These are phyloP conservation scores for Bovichtus diacanthus DNA, from an alignment of 2,797 vertebrate species.

Conservation along the genomic window DNA sequence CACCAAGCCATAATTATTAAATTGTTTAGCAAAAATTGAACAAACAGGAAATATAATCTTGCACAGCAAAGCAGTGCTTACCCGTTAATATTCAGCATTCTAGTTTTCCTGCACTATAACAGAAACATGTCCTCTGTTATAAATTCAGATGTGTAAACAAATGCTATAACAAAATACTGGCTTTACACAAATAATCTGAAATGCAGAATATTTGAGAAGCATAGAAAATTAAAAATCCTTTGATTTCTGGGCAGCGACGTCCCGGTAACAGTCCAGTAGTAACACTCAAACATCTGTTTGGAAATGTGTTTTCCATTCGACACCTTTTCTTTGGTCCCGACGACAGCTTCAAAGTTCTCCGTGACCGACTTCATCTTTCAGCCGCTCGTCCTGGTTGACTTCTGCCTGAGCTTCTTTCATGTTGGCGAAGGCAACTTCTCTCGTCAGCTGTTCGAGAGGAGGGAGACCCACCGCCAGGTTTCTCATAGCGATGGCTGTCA, in stretches of 20 bases:
- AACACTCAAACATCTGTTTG: slow-evolving; percentile 8
- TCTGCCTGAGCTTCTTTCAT: slow-evolving; percentile 82
- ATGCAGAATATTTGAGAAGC: slow-evolving; percentile 35
- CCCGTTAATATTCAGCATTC: neutral
- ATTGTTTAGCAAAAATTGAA: neutral
- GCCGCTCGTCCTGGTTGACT: slow-evolving; percentile 59
- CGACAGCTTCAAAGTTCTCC: slow-evolving; percentile 78
- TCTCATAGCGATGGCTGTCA: slow-evolving; percentile 92
- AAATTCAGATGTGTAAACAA: neutral
- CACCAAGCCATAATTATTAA: neutral
- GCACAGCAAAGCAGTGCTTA: neutral
- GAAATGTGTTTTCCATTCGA: slow-evolving; percentile 29
- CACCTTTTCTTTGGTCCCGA: neutral
- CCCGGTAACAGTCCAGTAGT: slow-evolving; percentile 68
- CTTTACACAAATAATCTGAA: slow-evolving; percentile 36
- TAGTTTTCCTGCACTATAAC: slow-evolving; percentile 2
- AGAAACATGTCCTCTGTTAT: slow-evolving; percentile 12
- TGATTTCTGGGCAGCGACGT: slow-evolving; percentile 1
- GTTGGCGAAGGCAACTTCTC: slow-evolving; percentile 91
- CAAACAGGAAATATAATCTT: slow-evolving; percentile 25
- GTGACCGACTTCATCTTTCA: slow-evolving; percentile 81
- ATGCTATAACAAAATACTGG: slow-evolving; percentile 42
- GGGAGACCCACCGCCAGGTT: slow-evolving; percentile 91
- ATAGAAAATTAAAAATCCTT: slow-evolving; percentile 21
- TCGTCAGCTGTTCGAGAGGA: slow-evolving; percentile 88